Evolutionary conservation across 2,888 invertebrate species (phyloP).

Genomic region (Drosophila anomalipes): DNA sequence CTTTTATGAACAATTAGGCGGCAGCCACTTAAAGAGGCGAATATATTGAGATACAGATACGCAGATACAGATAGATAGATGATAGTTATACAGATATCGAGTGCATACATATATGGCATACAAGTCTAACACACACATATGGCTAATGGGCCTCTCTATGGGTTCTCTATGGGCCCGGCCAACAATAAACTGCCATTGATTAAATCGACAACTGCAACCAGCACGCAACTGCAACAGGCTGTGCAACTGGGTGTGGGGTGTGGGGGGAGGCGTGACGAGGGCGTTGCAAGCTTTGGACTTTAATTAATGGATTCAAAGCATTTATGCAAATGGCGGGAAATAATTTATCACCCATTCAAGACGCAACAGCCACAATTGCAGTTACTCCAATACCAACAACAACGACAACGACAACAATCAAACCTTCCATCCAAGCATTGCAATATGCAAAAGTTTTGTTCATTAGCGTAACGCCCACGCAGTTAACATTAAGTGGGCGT

Average conservation of each 20-base stretch:
- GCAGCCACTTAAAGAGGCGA: slow-evolving; percentile 76
- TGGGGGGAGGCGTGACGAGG: slow-evolving; percentile 56
- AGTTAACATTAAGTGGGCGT: slow-evolving; percentile 70
- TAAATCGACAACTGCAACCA: slow-evolving; percentile 66
- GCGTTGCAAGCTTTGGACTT: slow-evolving; percentile 75
- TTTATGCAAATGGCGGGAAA: slow-evolving; percentile 84
- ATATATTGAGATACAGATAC: slow-evolving; percentile 68
- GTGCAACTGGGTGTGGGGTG: slow-evolving; percentile 27
- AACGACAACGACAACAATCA: slow-evolving; percentile 61
- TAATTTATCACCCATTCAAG: slow-evolving; percentile 84
- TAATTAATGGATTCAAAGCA: slow-evolving; percentile 83
- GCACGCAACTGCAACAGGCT: slow-evolving; percentile 51
- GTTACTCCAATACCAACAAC: slow-evolving; percentile 30
- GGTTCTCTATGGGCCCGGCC: slow-evolving; percentile 76
- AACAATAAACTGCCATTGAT: slow-evolving; percentile 80
- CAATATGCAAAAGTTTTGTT: slow-evolving; percentile 65
- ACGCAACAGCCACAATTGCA: slow-evolving; percentile 55
- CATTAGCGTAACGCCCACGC: slow-evolving; percentile 77
- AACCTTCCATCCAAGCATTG: slow-evolving; percentile 69
- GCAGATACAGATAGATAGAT: slow-evolving; percentile 43
- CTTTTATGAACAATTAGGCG: slow-evolving; percentile 79
- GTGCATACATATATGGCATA: slow-evolving; percentile 57
- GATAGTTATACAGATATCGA: slow-evolving; percentile 38
- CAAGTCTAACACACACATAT: slow-evolving; percentile 61
- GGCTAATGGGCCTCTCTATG: slow-evolving; percentile 66